Conservation (phyloP, 2,888 invertebrate genomes). For the Kryphioiulus occultus region DNA sequence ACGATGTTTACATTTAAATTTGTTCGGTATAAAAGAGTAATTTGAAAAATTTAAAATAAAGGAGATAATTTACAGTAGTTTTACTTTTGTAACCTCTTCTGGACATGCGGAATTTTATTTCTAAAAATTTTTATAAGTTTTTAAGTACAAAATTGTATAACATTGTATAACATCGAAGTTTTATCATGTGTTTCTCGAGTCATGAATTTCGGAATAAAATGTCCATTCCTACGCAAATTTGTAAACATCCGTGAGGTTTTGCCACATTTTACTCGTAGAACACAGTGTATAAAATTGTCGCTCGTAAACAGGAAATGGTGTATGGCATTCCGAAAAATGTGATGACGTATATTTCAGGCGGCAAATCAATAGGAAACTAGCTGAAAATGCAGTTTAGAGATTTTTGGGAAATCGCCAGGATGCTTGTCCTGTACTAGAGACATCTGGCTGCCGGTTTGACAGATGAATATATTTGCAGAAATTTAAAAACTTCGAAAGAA, state of each 20-base stretch:
- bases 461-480: too few species aligned
- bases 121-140: too few species aligned
- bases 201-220: not conserved
- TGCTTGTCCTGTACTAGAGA: not conserved
- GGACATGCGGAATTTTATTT: too few species aligned
- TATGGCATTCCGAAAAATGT: not conserved
- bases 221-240: not conserved
- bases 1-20: not conserved
- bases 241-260: too few species aligned
- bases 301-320: not conserved
- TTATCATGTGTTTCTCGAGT: not conserved
- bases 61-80: too few species aligned
- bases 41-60: not conserved
- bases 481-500: too few species aligned
- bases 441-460: too few species aligned
- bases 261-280: not conserved
- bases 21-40: not conserved
- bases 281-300: not conserved
- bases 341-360: not conserved
- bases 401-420: not conserved
- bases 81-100: too few species aligned
- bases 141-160: not conserved
- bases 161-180: not conserved
- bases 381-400: not conserved
- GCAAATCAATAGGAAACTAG: not conserved